Base-by-base conservation (phyloP, 2,113 vertebrate species). In the Colinus virginianus region DNA sequence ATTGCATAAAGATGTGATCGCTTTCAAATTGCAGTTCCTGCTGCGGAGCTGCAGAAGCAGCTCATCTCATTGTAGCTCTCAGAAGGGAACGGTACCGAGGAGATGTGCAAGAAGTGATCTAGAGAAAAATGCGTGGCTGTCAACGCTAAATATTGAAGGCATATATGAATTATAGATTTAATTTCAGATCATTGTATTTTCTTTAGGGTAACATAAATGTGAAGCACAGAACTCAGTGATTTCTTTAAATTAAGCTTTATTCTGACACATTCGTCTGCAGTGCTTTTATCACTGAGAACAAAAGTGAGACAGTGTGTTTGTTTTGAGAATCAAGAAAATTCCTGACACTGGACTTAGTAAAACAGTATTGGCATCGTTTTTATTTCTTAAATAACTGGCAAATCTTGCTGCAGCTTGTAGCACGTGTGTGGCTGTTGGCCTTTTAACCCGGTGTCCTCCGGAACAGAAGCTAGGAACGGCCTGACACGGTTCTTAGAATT, bases 21-120 rank as follows among this genome's bases (percentile, higher is more conserved):
- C 91, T 82, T 88, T 96, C 92, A 90, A 91, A 93, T 96, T 89
- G 83, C 84, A 96, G 91, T 93, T 88, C 88, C 94, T 93, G 84
- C 96, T 96, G 94, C 92, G 96, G 95, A 92, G 76, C 80, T 94
- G 82, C 75, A 88, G 90, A 83, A 95, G 71, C 61, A 87, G 74
- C 74, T 97, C 59, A 38, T 96, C 94, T 96, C 83, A 78, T 93
- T 93, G 19, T 11, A 62, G 85, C 83, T 94, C 85, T 96, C 49
- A 42, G 4, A 55, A 93, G 75, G 55, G 77, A 94, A 49, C 48
- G 61, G 89, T 84, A 58, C 42, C 45, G 74, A 64, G n/a, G 83
- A 95, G 84, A 87, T 84, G 32, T 3, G 40, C 62, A 67, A 72
- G 76, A 74, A 90, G 83, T 48, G 34, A 40, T 56, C 48, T 46